Base-by-base conservation (phyloP, 2,113 vertebrate genomes). In the Galeopterus variegatus region DNA sequence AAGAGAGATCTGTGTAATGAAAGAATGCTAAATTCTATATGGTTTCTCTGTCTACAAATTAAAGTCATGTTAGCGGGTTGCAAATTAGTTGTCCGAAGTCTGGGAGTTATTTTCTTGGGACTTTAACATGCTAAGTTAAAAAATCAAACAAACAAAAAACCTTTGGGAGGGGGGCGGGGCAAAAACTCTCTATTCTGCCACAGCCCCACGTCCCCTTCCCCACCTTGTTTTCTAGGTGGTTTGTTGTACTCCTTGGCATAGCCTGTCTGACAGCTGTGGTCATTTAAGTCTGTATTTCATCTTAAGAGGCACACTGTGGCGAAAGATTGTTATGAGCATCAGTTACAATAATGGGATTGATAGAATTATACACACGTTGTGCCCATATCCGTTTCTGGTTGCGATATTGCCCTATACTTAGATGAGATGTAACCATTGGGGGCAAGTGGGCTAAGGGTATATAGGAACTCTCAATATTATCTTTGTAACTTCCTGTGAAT, bases 51-150 rank as follows among this genome's bases (percentile, higher is more conserved):
- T 70, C 41, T 83, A 62, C 23, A 79, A 50, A 45, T 65, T 58
- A 6, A 94, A 72, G 26, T 62, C 50, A 54, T 45, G 2, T 85
- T 70, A 18, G 9, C 4, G 41, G 41, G 41, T n/a, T 90, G 67
- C 67, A 87, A 60, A n/a, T 50, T 50, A 76, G 69, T 64, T 45
- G 54, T 67, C 11, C 12, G 21, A 45, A 84, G 56, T 54, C 76
- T 95, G 60, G 70, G 8, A 77, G n/a, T 85, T 77, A 77, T 45
- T 93, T 93, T 75, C 73, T 75, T 24, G 18, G 67, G 67, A 69
- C 77, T 31, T 4, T 87, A 45, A 52, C 2, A 6, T 56, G 36
- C 24, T 69, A 77, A 3, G 41, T 13, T 14, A 72, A 65, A 60
- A 58, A 45, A 17, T 41, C 41, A 58, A 23, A 11, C 23, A 23